Conservation (phyloP, 1,140 invertebrate species). For the Polypedilum pembai region DNA sequence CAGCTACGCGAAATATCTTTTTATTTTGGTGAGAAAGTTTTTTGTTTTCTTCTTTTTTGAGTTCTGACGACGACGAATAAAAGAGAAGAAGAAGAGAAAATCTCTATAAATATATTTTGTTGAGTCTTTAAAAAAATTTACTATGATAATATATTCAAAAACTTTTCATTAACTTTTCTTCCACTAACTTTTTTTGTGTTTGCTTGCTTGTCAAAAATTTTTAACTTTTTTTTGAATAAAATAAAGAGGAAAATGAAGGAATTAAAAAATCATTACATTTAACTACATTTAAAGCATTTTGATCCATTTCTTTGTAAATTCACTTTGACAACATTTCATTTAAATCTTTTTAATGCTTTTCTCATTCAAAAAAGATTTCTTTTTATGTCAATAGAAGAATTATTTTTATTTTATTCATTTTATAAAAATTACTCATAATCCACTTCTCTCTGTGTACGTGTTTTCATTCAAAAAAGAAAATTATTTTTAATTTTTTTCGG, state of each 20-base stretch:
- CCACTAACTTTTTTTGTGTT: too few species aligned
- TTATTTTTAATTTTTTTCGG: background rate
- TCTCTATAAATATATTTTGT: background rate
- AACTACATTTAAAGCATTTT: conserved; percentile 27
- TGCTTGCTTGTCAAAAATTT: background rate
- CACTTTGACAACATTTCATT: background rate
- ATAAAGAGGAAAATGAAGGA: background rate
- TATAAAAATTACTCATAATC: conserved; percentile 26
- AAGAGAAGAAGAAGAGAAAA: background rate
- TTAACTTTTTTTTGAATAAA: background rate
- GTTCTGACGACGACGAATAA: too few species aligned
- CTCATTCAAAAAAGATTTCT: background rate
- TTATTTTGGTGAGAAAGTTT: too few species aligned
- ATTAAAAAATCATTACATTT: conserved; percentile 15
- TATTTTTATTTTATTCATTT: conserved; percentile 13
- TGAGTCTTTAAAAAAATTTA: background rate
- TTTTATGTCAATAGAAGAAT: background rate
- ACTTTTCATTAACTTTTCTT: too few species aligned
- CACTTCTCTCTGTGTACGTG: background rate
- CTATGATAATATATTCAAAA: too few species aligned
- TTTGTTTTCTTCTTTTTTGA: too few species aligned
- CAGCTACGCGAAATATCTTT: background rate
- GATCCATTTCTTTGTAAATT: background rate
- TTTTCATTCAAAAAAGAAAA: background rate
- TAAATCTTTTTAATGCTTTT: too few species aligned